Conservation (phyloP, 2,888 invertebrate genomes). For the Cantharis rufa region DNA sequence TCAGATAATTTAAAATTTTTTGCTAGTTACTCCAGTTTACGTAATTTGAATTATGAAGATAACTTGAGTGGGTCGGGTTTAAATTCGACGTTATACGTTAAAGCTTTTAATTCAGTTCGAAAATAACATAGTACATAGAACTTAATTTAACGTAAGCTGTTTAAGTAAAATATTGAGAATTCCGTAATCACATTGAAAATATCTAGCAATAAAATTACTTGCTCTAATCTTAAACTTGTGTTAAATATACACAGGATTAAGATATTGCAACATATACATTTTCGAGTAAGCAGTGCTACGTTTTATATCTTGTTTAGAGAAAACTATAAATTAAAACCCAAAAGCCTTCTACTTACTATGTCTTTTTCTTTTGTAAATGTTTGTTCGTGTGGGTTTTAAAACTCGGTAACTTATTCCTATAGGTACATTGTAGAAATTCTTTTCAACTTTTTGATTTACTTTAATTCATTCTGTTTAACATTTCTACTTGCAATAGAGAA, state of each 20-base stretch:
- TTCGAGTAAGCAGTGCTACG: background rate
- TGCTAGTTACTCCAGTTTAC: background rate
- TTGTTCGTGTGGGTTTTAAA: background rate
- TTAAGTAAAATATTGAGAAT: background rate
- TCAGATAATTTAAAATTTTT: background rate
- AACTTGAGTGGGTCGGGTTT: background rate
- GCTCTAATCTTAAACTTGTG: background rate
- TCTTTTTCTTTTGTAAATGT: background rate
- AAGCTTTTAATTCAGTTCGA: background rate
- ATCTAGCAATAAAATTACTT: background rate
- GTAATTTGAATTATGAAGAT: background rate
- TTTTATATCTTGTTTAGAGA: background rate
- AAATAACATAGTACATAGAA: background rate
- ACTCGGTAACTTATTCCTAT: no score
- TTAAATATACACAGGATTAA: background rate
- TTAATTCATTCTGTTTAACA: no score
- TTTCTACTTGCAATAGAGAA: no score
- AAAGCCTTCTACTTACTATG: no score
- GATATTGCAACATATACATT: background rate
- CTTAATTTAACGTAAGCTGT: background rate
- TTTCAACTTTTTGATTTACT: no score
- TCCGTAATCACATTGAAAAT: background rate
- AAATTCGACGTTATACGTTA: background rate
- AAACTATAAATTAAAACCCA: background rate
- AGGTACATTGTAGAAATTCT: no score